Evolutionary conservation across 2,113 vertebrate species (phyloP), one percentile per base, ranked within the genome.

Genomic region (Leiothrix lutea): DNA sequence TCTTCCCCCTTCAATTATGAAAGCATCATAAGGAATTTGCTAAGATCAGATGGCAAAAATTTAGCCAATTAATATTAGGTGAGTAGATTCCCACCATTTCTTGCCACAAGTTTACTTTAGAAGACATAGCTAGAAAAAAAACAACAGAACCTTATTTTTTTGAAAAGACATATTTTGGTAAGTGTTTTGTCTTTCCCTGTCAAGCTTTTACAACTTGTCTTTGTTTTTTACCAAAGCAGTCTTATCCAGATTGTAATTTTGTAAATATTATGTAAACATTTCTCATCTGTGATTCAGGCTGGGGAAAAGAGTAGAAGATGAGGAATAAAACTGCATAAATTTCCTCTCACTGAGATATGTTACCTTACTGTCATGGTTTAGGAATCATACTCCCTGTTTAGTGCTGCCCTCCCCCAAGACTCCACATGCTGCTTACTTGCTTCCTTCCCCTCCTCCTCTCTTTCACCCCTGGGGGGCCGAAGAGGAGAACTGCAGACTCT

Each of bases 391-490:
- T 45, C 38, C 28, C 20, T 45, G 6, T 60, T 53, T 18, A n/a
- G 13, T 14, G 45, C 53, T 65, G 7, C 22, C 22, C 18, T n/a
- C 9, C 3, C 3, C 1, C 47, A 61, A 8, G 4, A 22, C 16
- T 42, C 36, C 8, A 11, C 26, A 10, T 0, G 0, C 26, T 1
- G 2, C 25, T 26, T 15, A 5, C 18, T 72, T 3, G 3, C 26
- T 65, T 44, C 31, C 26, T 65, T 44, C 33, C 11, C 26, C 16
- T 72, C 9, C 9, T 64, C 12, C 26, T 6, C 14, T 69, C 33
- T 58, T 44, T 36, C 33, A 65, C 5, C 14, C 11, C 4, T 3
- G 11, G 31, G 7, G 35, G 53, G 7, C 16, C 0, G 0, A 25
- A 20, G 0, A n/a, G 48, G 47, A 54, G 5, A 31, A 14, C 7